A percentile compares a stretch with the other conserved stretches of the same genome.
Conservation (phyloP, 1,140 invertebrate species). For the Periplaneta americana region DNA sequence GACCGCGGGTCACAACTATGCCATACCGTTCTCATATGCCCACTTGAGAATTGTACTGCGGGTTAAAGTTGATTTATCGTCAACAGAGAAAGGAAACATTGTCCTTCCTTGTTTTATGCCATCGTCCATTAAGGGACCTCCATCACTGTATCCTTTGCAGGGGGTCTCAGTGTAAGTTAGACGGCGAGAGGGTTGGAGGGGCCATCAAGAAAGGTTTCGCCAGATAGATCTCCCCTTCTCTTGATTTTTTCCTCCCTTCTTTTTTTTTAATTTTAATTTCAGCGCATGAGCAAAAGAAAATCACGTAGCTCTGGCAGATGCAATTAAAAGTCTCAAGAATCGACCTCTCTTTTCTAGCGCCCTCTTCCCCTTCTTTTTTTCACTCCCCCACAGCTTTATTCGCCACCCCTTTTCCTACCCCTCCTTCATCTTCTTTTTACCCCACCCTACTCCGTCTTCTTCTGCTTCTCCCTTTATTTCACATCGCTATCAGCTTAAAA, state of each 20-base stretch:
- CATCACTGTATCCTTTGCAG: not conserved
- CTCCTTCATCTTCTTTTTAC: not conserved
- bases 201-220: not conserved
- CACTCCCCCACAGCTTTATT: not conserved
- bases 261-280: not conserved
- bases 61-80: no score
- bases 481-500: not conserved
- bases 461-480: not conserved
- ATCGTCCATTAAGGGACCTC: not conserved
- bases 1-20: no score
- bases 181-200: not conserved
- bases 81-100: no score
- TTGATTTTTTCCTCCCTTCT: not conserved
- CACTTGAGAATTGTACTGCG: no score
- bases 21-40: no score
- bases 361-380: not conserved
- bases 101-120: no score
- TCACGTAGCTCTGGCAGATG: not conserved
- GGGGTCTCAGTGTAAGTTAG: not conserved
- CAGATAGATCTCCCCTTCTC: not conserved
- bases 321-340: not conserved
- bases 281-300: not conserved
- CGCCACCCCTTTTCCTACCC: no score
- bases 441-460: not conserved
- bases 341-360: not conserved